Evolutionary conservation across 2,113 vertebrate genomes (phyloP).

Genomic region (Chaetops frenatus): DNA sequence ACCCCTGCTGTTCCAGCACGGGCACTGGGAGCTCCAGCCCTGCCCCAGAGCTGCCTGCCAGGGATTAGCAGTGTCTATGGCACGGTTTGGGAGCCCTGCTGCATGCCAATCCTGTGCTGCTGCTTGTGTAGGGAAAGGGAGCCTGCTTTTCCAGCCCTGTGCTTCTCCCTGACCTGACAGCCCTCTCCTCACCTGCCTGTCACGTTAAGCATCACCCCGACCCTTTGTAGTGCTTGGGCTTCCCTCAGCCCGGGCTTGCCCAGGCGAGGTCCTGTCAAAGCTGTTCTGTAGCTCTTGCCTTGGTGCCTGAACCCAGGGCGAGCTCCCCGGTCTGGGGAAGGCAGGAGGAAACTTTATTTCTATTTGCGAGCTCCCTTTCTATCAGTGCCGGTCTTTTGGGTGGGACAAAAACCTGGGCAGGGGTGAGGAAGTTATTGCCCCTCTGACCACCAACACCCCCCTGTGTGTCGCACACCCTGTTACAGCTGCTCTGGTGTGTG

Average conservation of each 20-base stretch:
- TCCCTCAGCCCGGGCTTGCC: background rate
- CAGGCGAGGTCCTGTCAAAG: background rate
- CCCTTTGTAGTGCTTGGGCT: rapidly evolving
- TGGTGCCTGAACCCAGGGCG: background rate
- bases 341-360: background rate
- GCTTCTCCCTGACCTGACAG: background rate
- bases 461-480: rapidly evolving
- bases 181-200: rapidly evolving
- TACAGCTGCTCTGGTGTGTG: rapidly evolving
- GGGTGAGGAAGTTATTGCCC: background rate
- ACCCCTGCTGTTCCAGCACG: rapidly evolving
- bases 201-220: background rate
- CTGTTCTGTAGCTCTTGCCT: background rate
- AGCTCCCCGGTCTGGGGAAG: background rate
- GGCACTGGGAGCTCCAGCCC: background rate
- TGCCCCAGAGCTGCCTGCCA: background rate
- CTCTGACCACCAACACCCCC: background rate
- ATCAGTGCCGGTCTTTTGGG: background rate
- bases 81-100: background rate
- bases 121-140: background rate
- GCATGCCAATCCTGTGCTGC: background rate
- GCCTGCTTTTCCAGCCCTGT: background rate
- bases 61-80: background rate
- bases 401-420: background rate
- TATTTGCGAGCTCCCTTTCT: background rate